Percentiles rank a stretch among this genome's conserved stretches.
These are phyloP conservation scores for Bellardia bayeri DNA, from an alignment of 2,888 invertebrate genomes.

Conservation along the genomic window DNA sequence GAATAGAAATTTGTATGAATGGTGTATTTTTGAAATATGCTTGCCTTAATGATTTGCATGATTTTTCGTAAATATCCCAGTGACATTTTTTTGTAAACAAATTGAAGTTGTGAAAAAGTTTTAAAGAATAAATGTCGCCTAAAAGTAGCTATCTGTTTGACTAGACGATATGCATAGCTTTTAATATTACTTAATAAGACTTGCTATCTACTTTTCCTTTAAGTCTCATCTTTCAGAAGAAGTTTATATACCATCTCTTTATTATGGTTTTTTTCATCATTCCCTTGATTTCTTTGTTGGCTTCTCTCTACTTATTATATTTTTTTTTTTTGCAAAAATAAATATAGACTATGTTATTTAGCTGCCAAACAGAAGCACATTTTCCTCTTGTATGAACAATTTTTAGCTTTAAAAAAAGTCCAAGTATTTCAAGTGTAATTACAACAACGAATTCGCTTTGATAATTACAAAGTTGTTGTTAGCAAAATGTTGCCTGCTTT, in stretches of 20 bases:
- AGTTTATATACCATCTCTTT: too few species aligned
- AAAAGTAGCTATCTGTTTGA: too few species aligned
- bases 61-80: slow-evolving; percentile 21
- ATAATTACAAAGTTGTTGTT: slow-evolving; percentile 32
- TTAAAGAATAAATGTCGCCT: too few species aligned
- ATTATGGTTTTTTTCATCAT: too few species aligned
- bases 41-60: slow-evolving; percentile 24
- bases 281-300: too few species aligned
- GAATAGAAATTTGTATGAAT: slow-evolving; percentile 18
- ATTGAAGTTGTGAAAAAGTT: neutral
- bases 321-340: neutral
- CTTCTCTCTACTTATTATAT: neutral
- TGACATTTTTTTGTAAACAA: neutral
- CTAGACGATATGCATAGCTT: too few species aligned
- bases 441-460: slow-evolving; percentile 32
- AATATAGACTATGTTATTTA: slow-evolving; percentile 9
- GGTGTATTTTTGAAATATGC: slow-evolving; percentile 14
- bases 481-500: neutral
- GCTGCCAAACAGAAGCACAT: neutral
- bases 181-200: too few species aligned
- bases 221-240: too few species aligned
- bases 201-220: too few species aligned
- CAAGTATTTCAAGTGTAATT: slow-evolving; percentile 48
- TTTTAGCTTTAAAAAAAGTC: slow-evolving; percentile 32
- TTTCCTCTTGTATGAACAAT: slow-evolving; percentile 19